Conservation (phyloP, 2,888 invertebrate species). For the Belgica antarctica region DNA sequence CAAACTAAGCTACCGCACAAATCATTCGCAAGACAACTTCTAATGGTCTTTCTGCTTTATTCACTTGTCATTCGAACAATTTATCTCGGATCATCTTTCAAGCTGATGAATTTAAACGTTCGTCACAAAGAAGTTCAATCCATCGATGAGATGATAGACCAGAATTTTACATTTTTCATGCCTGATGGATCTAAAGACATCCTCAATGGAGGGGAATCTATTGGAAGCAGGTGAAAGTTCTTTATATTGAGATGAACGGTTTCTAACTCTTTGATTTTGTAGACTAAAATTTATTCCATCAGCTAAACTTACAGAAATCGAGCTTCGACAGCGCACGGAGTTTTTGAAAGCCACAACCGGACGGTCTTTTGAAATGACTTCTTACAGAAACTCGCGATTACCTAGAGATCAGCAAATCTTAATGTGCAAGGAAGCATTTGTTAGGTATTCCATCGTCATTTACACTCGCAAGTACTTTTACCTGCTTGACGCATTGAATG, state of each 20-base stretch:
- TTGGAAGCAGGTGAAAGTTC: not conserved
- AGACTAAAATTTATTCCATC: not conserved
- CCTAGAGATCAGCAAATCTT: not conserved
- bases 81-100: not conserved
- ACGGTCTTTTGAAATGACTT: not conserved
- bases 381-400: not conserved
- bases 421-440: constrained; percentile 22
- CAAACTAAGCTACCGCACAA: not conserved
- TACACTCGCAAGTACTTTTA: constrained; percentile 14
- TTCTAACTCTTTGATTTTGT: not conserved
- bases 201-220: not conserved
- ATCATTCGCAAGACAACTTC: not conserved
- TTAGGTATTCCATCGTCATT: constrained; percentile 9
- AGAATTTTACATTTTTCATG: not conserved
- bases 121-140: not conserved
- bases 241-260: not conserved
- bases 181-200: not conserved
- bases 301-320: no score
- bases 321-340: no score
- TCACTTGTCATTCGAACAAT: constrained; percentile 18
- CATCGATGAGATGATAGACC: not conserved
- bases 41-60: not conserved
- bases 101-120: not conserved
- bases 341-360: not conserved
- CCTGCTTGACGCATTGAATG: not conserved